These are phyloP conservation scores for Helicoverpa armigera DNA, from an alignment of 1,140 invertebrate genomes.

Conservation along the genomic window DNA sequence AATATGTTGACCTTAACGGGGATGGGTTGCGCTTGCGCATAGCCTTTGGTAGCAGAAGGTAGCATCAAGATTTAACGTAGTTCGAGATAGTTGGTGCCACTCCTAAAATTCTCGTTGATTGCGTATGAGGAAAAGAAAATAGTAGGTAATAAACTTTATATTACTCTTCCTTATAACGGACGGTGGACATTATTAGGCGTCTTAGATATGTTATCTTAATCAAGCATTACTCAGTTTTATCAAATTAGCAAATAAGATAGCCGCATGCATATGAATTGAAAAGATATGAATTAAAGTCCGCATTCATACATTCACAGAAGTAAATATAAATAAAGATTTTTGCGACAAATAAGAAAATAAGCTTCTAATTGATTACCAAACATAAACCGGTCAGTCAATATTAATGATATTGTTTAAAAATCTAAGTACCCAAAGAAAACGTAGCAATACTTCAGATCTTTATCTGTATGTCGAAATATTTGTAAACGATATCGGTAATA, in stretches of 20 bases:
- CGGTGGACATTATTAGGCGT: no score
- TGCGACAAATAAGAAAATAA: neutral
- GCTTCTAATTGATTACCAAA: slow-evolving; percentile 14
- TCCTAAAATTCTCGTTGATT: neutral
- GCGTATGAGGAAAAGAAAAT: no score
- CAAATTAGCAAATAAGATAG: neutral
- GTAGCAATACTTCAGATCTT: slow-evolving; percentile 57
- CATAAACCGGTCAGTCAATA: neutral
- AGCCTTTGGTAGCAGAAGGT: neutral
- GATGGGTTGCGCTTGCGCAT: slow-evolving; percentile 2
- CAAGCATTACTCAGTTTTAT: neutral
- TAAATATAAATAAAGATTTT: slow-evolving; percentile 42
- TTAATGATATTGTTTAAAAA: slow-evolving; percentile 18
- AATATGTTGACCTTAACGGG: slow-evolving; percentile 15
- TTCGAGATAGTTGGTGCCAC: neutral
- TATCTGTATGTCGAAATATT: slow-evolving; percentile 84
- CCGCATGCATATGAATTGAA: neutral
- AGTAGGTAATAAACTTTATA: no score
- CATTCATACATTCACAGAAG: slow-evolving; percentile 17
- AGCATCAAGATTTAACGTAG: neutral
- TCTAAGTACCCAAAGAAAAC: slow-evolving; percentile 28
- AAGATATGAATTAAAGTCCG: slow-evolving; percentile 2
- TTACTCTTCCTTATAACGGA: no score
- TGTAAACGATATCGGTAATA: slow-evolving; percentile 80
- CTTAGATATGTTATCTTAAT: no score